Evolutionary conservation across 2,113 vertebrate genomes (phyloP).

Genomic region (Nicator chloris): DNA sequence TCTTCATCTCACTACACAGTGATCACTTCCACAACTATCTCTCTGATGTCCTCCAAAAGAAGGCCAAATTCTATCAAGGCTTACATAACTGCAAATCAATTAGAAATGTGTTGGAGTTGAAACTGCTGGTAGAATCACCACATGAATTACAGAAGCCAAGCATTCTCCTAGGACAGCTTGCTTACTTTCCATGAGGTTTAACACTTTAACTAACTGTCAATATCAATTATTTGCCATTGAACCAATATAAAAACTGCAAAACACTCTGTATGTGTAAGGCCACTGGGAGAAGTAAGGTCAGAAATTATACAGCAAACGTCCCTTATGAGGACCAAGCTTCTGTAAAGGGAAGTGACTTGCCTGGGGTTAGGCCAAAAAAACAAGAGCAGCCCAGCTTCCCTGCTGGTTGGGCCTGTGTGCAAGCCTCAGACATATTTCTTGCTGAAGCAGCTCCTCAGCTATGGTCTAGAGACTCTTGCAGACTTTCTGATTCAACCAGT

Average conservation of each 20-base stretch:
- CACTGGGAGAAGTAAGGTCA: background rate
- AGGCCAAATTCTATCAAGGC: background rate
- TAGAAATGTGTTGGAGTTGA: background rate
- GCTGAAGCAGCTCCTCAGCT: background rate
- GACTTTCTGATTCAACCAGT: conserved; percentile 29
- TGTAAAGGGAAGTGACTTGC: background rate
- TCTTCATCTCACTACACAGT: background rate
- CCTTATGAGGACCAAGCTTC: background rate
- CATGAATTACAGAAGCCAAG: background rate
- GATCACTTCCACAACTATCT: background rate
- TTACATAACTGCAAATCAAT: background rate
- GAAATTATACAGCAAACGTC: background rate
- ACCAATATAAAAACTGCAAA: background rate
- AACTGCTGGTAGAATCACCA: background rate
- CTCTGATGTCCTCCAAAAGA: background rate
- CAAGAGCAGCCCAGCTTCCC: background rate
- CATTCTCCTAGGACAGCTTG: background rate
- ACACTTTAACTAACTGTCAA: background rate
- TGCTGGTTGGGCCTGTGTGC: background rate
- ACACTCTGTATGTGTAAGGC: background rate
- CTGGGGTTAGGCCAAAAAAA: background rate
- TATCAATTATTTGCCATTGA: background rate
- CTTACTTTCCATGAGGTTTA: background rate
- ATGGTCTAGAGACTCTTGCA: background rate
- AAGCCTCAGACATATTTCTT: background rate